phyloP scores from a whole-genome alignment of 2,113 vertebrate genomes.

The Podarcis muralis region DNA sequence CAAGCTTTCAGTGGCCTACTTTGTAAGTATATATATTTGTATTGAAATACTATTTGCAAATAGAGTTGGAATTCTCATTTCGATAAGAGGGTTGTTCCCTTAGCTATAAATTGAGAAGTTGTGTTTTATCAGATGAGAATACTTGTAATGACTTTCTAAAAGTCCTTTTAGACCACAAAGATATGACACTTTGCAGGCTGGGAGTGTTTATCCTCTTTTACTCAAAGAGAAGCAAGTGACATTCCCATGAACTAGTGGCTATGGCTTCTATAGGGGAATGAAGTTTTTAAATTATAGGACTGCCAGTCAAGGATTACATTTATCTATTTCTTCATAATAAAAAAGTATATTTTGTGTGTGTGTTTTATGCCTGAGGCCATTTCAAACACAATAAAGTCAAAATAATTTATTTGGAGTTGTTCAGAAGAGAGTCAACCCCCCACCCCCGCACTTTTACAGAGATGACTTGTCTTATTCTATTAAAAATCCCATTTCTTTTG shows the following conservation, averaged over 20 bases:
- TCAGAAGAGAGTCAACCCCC: slow-evolving; percentile 10
- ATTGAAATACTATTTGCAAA: not conserved
- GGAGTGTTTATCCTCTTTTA: not conserved
- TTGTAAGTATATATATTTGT: not conserved
- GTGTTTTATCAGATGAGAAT: not conserved
- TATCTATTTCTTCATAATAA: slow-evolving; percentile 20
- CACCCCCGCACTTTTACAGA: not conserved
- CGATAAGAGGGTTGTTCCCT: not conserved
- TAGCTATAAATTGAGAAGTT: not conserved
- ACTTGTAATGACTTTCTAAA: not conserved
- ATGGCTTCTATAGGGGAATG: not conserved
- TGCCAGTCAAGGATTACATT: slow-evolving; percentile 21
- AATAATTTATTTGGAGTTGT: slow-evolving; percentile 27
- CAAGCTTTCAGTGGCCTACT: not conserved
- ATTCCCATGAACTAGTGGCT: not conserved
- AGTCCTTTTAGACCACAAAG: not conserved
- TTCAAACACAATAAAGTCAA: slow-evolving; percentile 19
- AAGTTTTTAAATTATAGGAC: slow-evolving; percentile 28
- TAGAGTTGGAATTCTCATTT: not conserved
- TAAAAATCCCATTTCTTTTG: slow-evolving; percentile 13
- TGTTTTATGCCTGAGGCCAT: not conserved
- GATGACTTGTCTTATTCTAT: slow-evolving; percentile 16
- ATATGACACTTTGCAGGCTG: not conserved
- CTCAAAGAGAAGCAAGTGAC: not conserved
- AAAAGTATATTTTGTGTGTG: not conserved